These are phyloP conservation scores for Eupleurogrammus muticus DNA, from an alignment of 2,797 vertebrate genomes.

Conservation along the genomic window DNA sequence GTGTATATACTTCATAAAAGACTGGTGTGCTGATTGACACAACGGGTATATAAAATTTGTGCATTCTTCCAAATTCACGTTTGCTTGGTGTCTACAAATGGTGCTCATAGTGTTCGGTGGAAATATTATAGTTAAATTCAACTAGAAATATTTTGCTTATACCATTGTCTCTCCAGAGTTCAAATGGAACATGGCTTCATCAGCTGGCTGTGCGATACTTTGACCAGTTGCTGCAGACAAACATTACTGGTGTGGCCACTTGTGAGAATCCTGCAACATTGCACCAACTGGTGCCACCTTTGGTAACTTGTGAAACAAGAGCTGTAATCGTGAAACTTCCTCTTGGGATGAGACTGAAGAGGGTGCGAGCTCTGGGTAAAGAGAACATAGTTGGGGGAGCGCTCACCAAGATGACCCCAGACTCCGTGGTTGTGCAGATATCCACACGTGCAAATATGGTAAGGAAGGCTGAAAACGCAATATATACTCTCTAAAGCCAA, in stretches of 20 bases:
- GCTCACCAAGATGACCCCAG: neutral
- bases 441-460: neutral
- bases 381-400: neutral
- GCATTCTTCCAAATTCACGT: no score
- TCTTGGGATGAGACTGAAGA: neutral
- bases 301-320: neutral
- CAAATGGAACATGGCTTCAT: neutral
- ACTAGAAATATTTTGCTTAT: no score
- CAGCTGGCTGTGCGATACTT: slow-evolving; percentile 5
- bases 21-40: no score
- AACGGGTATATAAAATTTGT: no score
- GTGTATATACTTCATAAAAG: no score
- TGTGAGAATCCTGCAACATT: neutral
- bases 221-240: slow-evolving; percentile 2
- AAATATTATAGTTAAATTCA: no score
- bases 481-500: neutral
- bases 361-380: slow-evolving; percentile 2
- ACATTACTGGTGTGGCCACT: neutral
- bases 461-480: neutral
- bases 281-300: neutral
- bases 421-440: neutral
- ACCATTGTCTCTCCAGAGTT: neutral
- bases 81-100: no score
- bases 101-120: no score
- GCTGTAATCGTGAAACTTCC: neutral